These are phyloP conservation scores for Andrena hattorfiana DNA, from an alignment of 2,888 invertebrate genomes.

Conservation along the genomic window DNA sequence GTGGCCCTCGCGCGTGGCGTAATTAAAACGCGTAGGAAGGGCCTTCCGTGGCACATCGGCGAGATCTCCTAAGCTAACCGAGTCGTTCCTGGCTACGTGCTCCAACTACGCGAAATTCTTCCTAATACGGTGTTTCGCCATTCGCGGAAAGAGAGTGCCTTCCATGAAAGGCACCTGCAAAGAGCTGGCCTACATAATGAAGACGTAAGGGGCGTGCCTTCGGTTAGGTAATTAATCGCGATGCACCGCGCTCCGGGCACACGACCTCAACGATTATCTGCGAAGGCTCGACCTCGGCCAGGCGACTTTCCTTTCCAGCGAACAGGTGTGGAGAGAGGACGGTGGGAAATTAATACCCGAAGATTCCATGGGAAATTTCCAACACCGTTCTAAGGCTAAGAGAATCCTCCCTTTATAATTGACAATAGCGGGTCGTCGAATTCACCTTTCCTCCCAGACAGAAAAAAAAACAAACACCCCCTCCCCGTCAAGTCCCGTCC, in stretches of 20 bases:
- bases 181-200: constrained; percentile 79
- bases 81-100: constrained; percentile 70
- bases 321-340: constrained; percentile 7
- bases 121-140: constrained; percentile 72
- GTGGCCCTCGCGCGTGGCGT: constrained; percentile 9
- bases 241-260: constrained; percentile 56
- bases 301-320: constrained; percentile 46
- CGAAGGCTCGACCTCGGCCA: constrained; percentile 14
- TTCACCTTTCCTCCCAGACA: background rate
- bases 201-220: constrained; percentile 74
- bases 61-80: constrained; percentile 76
- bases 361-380: background rate
- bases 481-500: background rate
- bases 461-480: background rate
- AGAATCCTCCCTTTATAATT: background rate
- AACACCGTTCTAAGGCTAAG: too few species aligned
- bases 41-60: constrained; percentile 70
- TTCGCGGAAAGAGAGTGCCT: constrained; percentile 56
- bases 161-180: constrained; percentile 79
- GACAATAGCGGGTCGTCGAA: background rate
- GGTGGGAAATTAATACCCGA: constrained; percentile 5
- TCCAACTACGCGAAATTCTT: constrained; percentile 76
- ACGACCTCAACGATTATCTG: constrained; percentile 43
- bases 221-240: constrained; percentile 73
- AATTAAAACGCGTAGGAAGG: constrained; percentile 67